Base-by-base conservation (phyloP, 2,113 vertebrate species). In the Monopterus albus region DNA sequence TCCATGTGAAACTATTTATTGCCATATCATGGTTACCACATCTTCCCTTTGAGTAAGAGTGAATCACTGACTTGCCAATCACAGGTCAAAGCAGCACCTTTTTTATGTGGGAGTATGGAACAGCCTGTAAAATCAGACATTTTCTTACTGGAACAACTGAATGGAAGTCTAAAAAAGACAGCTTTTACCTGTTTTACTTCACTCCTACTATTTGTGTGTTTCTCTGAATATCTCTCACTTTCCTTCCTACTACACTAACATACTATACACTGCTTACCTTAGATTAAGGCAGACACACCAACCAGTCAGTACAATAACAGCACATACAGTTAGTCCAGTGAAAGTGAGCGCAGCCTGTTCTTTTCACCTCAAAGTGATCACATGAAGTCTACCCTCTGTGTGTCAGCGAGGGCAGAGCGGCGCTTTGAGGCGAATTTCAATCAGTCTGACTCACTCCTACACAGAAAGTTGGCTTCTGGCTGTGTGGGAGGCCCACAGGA, bases 401-500 rank as follows among this genome's bases (percentile, higher is more conserved):
- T 82, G 80, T 84, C 84, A 85, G 70, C 8, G 17, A 83, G 72
- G 71, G 68, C 78, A 72, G 74, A 80, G 75, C 52, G 9, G 66
- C 17, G 40, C 69, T 84, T 87, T 83, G 75, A 81, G 82, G 60
- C 38, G 13, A 78, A 87, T 88, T 88, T 87, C 81, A 88, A 87
- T 89, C 81, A 82, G 78, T 85, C 75, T 74, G 50, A 82, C 82
- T 82, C 74, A 75, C 87, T 88, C 87, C 87, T 59, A 87, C 84
- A 72, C 87, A 84, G 72, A 29, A 50, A 59, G 69, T 75, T 72
- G 78, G 74, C 81, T 85, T 81, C 82, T 79, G 74, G 84, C 79
- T 88, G 81, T 81, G 87, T 91, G 86, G 87, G 87, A 87, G 89
- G 81, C 83, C 86, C 75, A 85, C 77, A 83, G 81, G 89, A 89